These are phyloP conservation scores for Tetrao urogallus DNA, from an alignment of 2,113 vertebrate genomes.

Conservation along the genomic window DNA sequence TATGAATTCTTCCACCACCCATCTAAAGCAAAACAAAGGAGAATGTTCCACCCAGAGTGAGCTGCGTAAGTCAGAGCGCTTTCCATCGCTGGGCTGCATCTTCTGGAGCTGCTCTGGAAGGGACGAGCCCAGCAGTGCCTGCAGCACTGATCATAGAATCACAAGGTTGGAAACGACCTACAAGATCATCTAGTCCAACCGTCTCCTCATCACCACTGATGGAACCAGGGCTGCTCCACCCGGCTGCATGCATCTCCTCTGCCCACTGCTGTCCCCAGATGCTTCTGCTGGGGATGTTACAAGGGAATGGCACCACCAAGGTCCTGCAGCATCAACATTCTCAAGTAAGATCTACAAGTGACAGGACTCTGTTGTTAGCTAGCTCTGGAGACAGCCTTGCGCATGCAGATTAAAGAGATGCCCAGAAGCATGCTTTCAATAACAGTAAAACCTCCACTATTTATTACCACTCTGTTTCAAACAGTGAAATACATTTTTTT, in stretches of 20 bases:
- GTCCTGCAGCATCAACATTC: rapidly evolving
- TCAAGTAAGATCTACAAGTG: too few species aligned
- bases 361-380: rapidly evolving
- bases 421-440: neutral
- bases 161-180: too few species aligned
- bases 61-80: neutral
- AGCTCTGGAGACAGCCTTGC: neutral
- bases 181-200: too few species aligned
- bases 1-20: rapidly evolving
- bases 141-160: too few species aligned
- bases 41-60: rapidly evolving
- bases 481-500: rapidly evolving
- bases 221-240: neutral
- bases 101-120: neutral
- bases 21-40: neutral
- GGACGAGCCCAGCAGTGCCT: neutral
- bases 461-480: neutral
- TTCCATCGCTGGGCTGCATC: neutral
- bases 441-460: neutral
- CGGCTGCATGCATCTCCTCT: neutral
- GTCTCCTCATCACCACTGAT: neutral
- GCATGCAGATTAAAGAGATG: rapidly evolving
- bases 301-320: rapidly evolving
- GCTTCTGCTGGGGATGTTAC: rapidly evolving
- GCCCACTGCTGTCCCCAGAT: rapidly evolving